Evolutionary conservation across 1,140 invertebrate genomes (phyloP).

Genomic region (Caenorhabditis latens): DNA sequence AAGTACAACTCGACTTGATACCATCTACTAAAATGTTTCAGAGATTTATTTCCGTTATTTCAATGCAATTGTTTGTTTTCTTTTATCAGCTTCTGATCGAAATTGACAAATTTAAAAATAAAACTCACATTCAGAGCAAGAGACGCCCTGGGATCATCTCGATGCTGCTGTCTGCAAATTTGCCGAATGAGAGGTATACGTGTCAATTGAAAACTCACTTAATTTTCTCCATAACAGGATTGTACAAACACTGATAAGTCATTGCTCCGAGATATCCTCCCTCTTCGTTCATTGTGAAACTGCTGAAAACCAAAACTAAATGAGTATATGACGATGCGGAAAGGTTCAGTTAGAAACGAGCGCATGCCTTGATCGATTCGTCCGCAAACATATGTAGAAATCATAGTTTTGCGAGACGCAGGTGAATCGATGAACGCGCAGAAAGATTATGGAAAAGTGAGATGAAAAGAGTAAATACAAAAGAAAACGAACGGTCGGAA

Average conservation of each 20-base stretch:
- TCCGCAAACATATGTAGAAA: slow-evolving; percentile 36
- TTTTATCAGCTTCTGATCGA: not conserved
- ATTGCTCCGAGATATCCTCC: slow-evolving; percentile 73
- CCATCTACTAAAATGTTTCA: no score
- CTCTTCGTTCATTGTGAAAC: slow-evolving; percentile 68
- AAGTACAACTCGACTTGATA: no score
- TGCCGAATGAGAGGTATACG: not conserved
- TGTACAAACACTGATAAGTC: slow-evolving; percentile 74
- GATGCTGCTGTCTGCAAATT: slow-evolving; percentile 65
- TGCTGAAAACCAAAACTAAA: slow-evolving; percentile 21
- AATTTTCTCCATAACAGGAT: slow-evolving; percentile 68
- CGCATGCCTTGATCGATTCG: slow-evolving; percentile 44
- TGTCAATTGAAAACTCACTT: not conserved
- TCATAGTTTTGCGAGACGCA: slow-evolving; percentile 21
- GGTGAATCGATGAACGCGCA: not conserved
- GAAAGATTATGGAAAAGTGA: not conserved
- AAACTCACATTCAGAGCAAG: slow-evolving; percentile 73
- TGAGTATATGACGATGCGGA: not conserved
- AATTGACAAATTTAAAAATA: not conserved
- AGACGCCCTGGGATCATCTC: slow-evolving; percentile 69
- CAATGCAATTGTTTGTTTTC: no score
- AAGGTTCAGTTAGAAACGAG: slow-evolving; percentile 13
- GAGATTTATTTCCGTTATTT: no score
- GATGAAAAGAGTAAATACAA: slow-evolving; percentile 14
- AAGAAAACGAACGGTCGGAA: slow-evolving; percentile 24